phyloP scores from a whole-genome alignment of 2,797 vertebrate species.

The Saxicola maurus region DNA sequence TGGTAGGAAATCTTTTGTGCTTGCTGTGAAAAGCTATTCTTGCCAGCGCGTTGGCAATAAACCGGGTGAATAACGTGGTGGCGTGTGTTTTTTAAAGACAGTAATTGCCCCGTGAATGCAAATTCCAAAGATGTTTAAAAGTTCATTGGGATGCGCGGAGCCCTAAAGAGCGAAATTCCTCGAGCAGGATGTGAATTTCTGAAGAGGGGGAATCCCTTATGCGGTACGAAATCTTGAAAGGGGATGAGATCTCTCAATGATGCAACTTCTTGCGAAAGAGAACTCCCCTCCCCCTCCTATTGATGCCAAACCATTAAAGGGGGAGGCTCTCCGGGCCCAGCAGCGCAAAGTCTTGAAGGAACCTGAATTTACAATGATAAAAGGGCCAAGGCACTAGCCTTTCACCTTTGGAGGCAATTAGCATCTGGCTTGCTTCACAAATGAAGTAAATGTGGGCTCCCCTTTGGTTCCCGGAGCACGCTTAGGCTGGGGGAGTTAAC shows the following conservation, averaged over 20 bases:
- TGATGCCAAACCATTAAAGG: slow-evolving; percentile 53
- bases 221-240: slow-evolving; percentile 49
- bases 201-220: slow-evolving; percentile 54
- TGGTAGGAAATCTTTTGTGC: slow-evolving; percentile 46
- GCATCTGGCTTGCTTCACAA: slow-evolving; percentile 59
- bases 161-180: slow-evolving; percentile 31
- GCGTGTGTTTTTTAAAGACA: slow-evolving; percentile 37
- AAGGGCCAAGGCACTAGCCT: slow-evolving; percentile 57
- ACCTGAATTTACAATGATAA: slow-evolving; percentile 58
- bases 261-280: slow-evolving; percentile 59
- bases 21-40: slow-evolving; percentile 48
- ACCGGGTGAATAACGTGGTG: slow-evolving; percentile 43
- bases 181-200: slow-evolving; percentile 48
- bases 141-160: slow-evolving; percentile 50
- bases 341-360: slow-evolving; percentile 43
- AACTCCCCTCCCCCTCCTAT: slow-evolving; percentile 61
- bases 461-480: slow-evolving; percentile 50
- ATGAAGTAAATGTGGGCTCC: slow-evolving; percentile 54
- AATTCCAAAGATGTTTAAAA: slow-evolving; percentile 59
- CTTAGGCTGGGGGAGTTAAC: slow-evolving; percentile 41
- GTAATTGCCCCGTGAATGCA: slow-evolving; percentile 38
- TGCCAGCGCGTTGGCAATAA: slow-evolving; percentile 49
- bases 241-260: slow-evolving; percentile 47
- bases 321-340: slow-evolving; percentile 12
- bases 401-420: slow-evolving; percentile 61